A percentile compares a stretch with the other conserved stretches of the same genome.
Evolutionary conservation across 2,113 vertebrate genomes (phyloP).

Genomic region (Fukomys damarensis): DNA sequence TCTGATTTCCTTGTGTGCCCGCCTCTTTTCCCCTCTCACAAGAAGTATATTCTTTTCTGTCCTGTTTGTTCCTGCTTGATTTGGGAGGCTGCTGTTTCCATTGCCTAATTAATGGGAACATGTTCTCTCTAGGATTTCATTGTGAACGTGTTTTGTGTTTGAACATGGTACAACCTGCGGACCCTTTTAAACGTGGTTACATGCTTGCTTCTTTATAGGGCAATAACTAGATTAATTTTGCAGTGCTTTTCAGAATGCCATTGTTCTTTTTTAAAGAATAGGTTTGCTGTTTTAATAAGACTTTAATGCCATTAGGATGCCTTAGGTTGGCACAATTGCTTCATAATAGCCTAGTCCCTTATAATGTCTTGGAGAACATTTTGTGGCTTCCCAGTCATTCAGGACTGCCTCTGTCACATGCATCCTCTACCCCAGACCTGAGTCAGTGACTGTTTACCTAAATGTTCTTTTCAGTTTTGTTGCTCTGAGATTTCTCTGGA

Average conservation of each 20-base stretch:
- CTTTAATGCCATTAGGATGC: constrained; percentile 76
- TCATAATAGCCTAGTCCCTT: constrained; percentile 75
- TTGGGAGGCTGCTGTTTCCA: constrained; percentile 84
- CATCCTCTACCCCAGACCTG: not conserved
- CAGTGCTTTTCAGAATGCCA: constrained; percentile 82
- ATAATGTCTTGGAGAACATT: constrained; percentile 42
- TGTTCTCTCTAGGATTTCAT: constrained; percentile 79
- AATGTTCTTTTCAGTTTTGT: not conserved
- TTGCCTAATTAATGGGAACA: constrained; percentile 85
- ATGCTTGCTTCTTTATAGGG: constrained; percentile 83
- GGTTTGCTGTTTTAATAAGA: constrained; percentile 81
- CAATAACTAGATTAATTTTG: constrained; percentile 85
- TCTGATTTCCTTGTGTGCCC: constrained; percentile 76
- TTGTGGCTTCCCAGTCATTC: not conserved
- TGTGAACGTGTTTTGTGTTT: constrained; percentile 75
- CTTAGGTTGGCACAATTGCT: constrained; percentile 75
- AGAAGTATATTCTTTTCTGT: constrained; percentile 71
- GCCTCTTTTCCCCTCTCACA: constrained; percentile 24
- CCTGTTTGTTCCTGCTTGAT: constrained; percentile 82
- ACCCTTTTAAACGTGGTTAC: constrained; percentile 84
- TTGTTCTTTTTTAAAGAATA: constrained; percentile 83
- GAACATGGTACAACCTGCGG: constrained; percentile 84
- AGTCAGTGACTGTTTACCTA: not conserved
- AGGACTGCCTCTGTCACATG: constrained; percentile 19
- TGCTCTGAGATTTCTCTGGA: constrained; percentile 36